Percentiles rank a stretch among this genome's conserved stretches.
Evolutionary conservation across 35 echinoderm and acorn worm species (phyloP).

Genomic region (Nesometra sesokonis): DNA sequence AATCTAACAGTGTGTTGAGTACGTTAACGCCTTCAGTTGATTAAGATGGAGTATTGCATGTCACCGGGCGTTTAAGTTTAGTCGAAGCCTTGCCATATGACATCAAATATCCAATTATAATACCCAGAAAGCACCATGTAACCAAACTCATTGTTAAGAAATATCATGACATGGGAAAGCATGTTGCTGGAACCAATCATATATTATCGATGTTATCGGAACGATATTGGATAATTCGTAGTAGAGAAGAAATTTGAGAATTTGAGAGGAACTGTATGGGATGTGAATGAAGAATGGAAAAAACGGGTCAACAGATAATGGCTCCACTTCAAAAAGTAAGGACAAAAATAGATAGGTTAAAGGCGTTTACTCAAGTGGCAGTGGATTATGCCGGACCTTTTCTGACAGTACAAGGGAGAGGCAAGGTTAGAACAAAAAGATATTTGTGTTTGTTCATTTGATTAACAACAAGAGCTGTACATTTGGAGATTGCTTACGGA

Average conservation of each 20-base stretch:
- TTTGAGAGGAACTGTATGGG: conserved; percentile 20
- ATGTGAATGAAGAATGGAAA: conserved; percentile 8
- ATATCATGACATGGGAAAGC: no score
- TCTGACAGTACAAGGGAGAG: background rate
- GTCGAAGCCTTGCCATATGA: no score
- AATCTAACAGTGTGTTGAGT: no score
- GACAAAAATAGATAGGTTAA: background rate
- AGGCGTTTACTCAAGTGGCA: background rate
- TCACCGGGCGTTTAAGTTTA: no score
- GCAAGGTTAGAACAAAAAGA: background rate
- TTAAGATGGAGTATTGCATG: no score
- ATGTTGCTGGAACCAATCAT: conserved; percentile 32
- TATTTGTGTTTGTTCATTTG: background rate
- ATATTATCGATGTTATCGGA: conserved; percentile 20
- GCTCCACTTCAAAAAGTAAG: background rate
- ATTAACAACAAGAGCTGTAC: background rate
- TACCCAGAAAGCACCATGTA: no score
- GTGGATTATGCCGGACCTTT: background rate
- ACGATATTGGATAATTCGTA: conserved; percentile 28
- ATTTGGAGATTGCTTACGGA: background rate
- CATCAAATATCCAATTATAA: no score
- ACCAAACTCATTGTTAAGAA: no score
- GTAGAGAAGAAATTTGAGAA: conserved; percentile 21
- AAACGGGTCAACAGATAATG: conserved; percentile 14
- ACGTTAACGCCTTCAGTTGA: no score